A percentile compares a stretch with the other conserved stretches of the same genome.
phyloP scores from a whole-genome alignment of 2,888 invertebrate species.

The Rugalucina vietnamica region DNA sequence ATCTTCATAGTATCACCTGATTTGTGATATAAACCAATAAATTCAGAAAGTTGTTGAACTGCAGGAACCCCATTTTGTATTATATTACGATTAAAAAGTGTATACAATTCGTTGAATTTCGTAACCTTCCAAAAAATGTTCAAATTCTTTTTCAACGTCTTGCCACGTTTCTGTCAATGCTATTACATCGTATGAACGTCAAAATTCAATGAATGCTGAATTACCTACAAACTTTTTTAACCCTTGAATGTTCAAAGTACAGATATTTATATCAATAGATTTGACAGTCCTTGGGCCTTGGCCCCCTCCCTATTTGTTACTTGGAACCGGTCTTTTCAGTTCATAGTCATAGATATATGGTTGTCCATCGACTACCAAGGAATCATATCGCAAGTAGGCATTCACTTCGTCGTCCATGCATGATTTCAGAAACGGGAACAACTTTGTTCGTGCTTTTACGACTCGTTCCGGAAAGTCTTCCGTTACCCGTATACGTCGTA shows the following conservation, averaged over 20 bases:
- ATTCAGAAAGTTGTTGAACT: background rate
- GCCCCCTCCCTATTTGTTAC: background rate
- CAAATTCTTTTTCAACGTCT: background rate
- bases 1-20: background rate
- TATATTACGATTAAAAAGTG: too few relatives aligned
- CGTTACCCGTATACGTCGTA: background rate
- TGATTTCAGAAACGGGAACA: background rate
- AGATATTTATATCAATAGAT: background rate
- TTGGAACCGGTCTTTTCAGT: background rate
- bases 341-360: background rate
- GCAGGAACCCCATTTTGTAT: too few relatives aligned
- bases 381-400: background rate
- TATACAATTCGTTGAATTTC: too few relatives aligned
- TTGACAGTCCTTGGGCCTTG: too few relatives aligned
- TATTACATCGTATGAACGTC: background rate
- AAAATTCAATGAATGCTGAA: background rate
- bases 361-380: background rate
- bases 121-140: background rate
- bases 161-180: background rate
- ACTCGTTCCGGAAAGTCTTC: background rate
- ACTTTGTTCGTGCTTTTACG: background rate
- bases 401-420: background rate
- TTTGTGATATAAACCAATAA: background rate
- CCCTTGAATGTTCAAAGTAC: constrained; percentile 6
- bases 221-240: background rate